Evolutionary conservation across 2,888 invertebrate species (phyloP).

Genomic region (Fragum sueziense): DNA sequence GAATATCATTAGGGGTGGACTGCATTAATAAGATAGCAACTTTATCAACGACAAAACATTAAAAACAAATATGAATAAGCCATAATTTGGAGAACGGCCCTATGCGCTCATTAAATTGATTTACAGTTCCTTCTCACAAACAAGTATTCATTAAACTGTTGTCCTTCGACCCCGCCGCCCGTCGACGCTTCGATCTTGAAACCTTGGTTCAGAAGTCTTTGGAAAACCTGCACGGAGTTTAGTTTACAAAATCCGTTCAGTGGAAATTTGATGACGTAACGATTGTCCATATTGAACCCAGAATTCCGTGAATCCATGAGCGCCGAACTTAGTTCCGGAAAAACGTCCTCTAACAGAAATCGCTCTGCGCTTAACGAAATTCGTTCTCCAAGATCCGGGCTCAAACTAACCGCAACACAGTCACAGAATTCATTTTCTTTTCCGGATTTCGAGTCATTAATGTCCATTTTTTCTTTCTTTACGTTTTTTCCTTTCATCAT

Average conservation of each 20-base stretch:
- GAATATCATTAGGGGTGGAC: no score
- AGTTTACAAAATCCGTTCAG: conserved; percentile 94
- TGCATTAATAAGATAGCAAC: no score
- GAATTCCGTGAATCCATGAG: conserved; percentile 89
- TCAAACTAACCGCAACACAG: conserved; percentile 91
- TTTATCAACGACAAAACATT: no score
- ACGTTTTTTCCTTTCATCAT: conserved; percentile 58
- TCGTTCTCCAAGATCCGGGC: conserved; percentile 91
- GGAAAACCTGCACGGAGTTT: conserved; percentile 94
- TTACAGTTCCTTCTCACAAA: conserved; percentile 84
- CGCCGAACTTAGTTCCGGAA: conserved; percentile 86
- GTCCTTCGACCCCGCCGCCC: conserved; percentile 93
- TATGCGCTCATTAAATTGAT: conserved; percentile 7
- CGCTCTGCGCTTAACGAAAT: conserved; percentile 92
- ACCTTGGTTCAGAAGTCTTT: conserved; percentile 90
- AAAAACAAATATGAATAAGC: no score
- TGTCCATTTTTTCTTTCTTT: conserved; percentile 66
- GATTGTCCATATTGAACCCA: conserved; percentile 91
- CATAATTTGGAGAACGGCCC: no score
- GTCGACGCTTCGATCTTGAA: conserved; percentile 92
- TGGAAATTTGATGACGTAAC: conserved; percentile 92
- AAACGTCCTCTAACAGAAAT: conserved; percentile 86
- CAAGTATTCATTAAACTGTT: conserved; percentile 94
- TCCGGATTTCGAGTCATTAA: conserved; percentile 30
- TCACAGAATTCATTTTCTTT: conserved; percentile 84